Conservation (phyloP, 2,888 invertebrate species). For the Adelphocoris suturalis region DNA sequence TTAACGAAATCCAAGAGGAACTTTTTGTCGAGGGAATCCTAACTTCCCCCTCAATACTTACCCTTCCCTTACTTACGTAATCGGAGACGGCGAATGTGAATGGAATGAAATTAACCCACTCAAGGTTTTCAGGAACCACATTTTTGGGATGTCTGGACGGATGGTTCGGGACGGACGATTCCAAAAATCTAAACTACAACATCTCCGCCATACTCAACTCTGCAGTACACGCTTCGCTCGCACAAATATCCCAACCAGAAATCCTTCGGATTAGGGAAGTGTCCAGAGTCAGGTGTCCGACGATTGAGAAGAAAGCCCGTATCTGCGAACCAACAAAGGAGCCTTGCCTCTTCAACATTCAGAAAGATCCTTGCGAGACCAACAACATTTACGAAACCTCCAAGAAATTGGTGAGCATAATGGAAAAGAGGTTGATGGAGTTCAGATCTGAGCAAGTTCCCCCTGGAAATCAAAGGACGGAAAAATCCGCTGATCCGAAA, state of each 20-base stretch:
- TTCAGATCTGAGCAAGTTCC: conserved; percentile 86
- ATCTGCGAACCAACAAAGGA: conserved; percentile 84
- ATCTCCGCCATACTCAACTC: conserved; percentile 49
- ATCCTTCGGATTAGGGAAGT: background rate
- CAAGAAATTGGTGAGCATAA: conserved; percentile 81
- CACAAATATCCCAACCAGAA: conserved; percentile 1
- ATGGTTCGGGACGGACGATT: conserved; percentile 59
- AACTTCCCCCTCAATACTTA: too few species aligned
- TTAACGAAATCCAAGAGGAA: too few species aligned
- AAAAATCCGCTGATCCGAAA: conserved; percentile 86
- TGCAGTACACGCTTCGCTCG: background rate
- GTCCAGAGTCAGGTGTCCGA: conserved; percentile 64
- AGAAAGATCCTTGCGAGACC: conserved; percentile 91
- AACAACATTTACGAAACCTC: conserved; percentile 83
- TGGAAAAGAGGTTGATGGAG: conserved; percentile 81
- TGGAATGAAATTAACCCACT: too few species aligned
- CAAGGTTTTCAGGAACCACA: conserved; percentile 48
- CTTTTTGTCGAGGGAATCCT: too few species aligned
- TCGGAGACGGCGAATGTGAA: too few species aligned
- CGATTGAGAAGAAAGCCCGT: background rate
- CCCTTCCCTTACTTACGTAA: too few species aligned
- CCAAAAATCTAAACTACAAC: conserved; percentile 23
- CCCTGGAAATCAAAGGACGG: conserved; percentile 86
- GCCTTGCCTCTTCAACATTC: conserved; percentile 90
- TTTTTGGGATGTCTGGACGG: conserved; percentile 68